Evolutionary conservation across 1,140 invertebrate genomes (phyloP).

Genomic region (Periplaneta americana): DNA sequence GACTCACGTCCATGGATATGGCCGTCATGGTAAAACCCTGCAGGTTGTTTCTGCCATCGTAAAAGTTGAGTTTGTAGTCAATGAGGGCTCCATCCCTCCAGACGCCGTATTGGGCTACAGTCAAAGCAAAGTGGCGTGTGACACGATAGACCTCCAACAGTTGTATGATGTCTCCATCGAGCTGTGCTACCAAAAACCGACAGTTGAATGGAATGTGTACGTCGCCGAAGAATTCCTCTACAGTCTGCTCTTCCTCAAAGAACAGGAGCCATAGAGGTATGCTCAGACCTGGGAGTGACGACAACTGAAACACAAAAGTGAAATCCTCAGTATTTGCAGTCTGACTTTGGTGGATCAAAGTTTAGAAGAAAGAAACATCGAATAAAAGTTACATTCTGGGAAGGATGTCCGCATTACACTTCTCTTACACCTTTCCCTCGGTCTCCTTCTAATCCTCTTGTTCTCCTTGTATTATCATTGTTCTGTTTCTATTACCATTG

Average conservation of each 20-base stretch:
- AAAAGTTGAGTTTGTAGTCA: background rate
- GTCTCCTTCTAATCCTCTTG: too few species aligned
- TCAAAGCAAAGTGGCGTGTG: background rate
- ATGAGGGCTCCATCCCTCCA: background rate
- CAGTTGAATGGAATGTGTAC: background rate
- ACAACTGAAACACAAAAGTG: background rate
- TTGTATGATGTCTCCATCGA: background rate
- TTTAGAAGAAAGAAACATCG: too few species aligned
- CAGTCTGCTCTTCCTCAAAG: background rate
- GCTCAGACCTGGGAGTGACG: background rate
- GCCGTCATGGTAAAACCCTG: background rate
- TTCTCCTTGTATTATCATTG: too few species aligned
- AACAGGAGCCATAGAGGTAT: background rate
- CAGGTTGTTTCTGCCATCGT: background rate
- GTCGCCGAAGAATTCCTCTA: background rate
- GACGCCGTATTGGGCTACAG: background rate
- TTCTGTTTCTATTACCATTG: too few species aligned
- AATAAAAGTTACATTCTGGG: too few species aligned
- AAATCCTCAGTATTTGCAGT: too few species aligned
- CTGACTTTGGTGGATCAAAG: too few species aligned
- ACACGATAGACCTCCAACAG: background rate
- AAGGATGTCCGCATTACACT: too few species aligned
- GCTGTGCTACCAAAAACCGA: background rate
- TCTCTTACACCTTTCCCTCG: too few species aligned
- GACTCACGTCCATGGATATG: background rate